Evolutionary conservation across 2,113 vertebrate species (phyloP), one percentile per base, ranked within the genome.

Genomic region (Aphyosemion australe): DNA sequence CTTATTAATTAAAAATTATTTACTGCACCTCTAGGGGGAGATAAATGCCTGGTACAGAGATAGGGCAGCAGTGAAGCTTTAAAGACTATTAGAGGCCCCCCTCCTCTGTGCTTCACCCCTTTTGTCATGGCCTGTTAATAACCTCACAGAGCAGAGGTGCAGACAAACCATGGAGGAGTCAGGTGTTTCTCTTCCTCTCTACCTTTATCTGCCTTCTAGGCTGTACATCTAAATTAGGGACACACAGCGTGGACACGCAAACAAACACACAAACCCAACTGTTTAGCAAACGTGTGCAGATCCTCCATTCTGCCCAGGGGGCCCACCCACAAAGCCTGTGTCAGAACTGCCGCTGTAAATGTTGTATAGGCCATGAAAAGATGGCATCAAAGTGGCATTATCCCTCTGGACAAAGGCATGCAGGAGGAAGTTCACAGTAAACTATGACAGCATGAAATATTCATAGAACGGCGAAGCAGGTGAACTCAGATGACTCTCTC

Each of bases 1-100:
- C 88, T 91, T 91, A 92, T 93, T 93, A 91, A 93, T 93, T 93
- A 91, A 87, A 89, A 89, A 90, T 89, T 80, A 90, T 92, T 92
- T 91, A 86, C 84, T 51, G 78, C 76, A 85, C 90, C 89, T 89
- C 84, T 66, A 58, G 91, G 90, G 87, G 84, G 76, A 86, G 88
- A 92, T 93, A 91, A 92, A 93, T 93, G 90, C 86, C 89, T 90
- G 87, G 83, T 83, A 83, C 82, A 76, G 83, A 87, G 85, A 85
- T 80, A 88, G 85, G 90, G 79, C 89, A 88, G 79, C 83, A 76
- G 81, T 89, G 85, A 91, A 93, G 87, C 91, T 89, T 91, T 93
- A 92, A 93, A 92, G 92, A 89, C 87, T 89, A 92, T 92, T 92
- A 93, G 87, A 80, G 81, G 83, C 82, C 85, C 88, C 88, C 73